Evolutionary conservation across 1,140 invertebrate species (phyloP).

Genomic region (Leptinotarsa defecta): DNA sequence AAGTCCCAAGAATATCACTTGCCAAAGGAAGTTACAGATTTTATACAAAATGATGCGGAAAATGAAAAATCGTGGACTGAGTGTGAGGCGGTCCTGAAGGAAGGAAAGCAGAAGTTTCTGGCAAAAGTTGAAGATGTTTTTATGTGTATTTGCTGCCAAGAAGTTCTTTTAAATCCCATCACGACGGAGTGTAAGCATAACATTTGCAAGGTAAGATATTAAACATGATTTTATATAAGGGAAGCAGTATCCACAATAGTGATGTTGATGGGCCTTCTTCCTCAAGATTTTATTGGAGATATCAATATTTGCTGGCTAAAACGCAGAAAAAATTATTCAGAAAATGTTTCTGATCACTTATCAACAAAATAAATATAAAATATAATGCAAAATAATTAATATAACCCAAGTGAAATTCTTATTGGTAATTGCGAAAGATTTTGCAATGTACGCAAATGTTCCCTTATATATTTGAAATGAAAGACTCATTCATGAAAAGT

Average conservation of each 20-base stretch:
- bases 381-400: too few species aligned
- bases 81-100: slow-evolving; percentile 56
- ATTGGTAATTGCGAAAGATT: too few species aligned
- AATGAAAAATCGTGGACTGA: slow-evolving; percentile 70
- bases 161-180: slow-evolving; percentile 72
- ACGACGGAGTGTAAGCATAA: slow-evolving; percentile 79
- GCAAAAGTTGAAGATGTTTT: slow-evolving; percentile 71
- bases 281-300: neutral
- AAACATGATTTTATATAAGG: slow-evolving; percentile 3
- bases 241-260: neutral
- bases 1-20: slow-evolving; percentile 60
- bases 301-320: neutral
- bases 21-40: slow-evolving; percentile 58
- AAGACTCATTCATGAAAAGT: too few species aligned
- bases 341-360: neutral
- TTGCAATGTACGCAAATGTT: too few species aligned
- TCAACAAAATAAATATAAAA: too few species aligned
- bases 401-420: too few species aligned
- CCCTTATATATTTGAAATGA: too few species aligned
- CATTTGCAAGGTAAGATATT: slow-evolving; percentile 69
- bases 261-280: neutral
- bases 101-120: slow-evolving; percentile 66
- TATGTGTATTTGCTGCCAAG: slow-evolving; percentile 81
- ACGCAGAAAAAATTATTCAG: neutral
- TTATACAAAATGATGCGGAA: slow-evolving; percentile 64